These are phyloP conservation scores for Galerucella nymphaeae DNA, from an alignment of 2,888 invertebrate species.

Conservation along the genomic window DNA sequence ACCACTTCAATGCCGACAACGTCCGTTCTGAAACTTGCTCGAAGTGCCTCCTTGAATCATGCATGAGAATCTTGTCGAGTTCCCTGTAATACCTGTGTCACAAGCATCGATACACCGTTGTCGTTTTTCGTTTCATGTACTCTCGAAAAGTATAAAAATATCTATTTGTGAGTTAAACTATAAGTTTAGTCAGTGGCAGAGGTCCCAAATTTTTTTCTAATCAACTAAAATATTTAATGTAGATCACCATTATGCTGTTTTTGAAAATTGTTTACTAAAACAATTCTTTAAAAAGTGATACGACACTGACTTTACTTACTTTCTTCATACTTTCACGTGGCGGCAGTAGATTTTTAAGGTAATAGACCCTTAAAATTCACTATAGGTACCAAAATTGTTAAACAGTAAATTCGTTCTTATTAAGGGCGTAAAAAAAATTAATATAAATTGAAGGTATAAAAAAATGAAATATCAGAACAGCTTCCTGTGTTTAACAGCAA, in stretches of 20 bases:
- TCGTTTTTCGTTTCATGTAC: background rate
- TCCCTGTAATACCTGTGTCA: background rate
- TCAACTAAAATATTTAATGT: too few species aligned
- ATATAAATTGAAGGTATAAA: too few species aligned
- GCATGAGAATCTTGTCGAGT: conserved; percentile 1
- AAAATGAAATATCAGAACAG: background rate
- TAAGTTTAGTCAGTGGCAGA: too few species aligned
- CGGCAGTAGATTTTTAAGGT: conserved; percentile 16
- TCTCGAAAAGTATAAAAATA: too few species aligned
- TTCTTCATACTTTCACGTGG: conserved; percentile 9
- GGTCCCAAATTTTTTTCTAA: too few species aligned
- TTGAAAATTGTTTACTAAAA: too few species aligned
- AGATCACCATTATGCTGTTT: too few species aligned
- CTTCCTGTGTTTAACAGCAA: conserved; percentile 7
- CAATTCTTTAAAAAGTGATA: too few species aligned
- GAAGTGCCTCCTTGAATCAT: conserved; percentile 11
- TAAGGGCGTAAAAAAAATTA: background rate
- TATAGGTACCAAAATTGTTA: background rate
- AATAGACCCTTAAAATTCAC: conserved; percentile 12
- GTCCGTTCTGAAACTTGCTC: background rate
- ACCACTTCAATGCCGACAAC: conserved; percentile 12
- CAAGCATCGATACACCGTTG: background rate
- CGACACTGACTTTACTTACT: background rate
- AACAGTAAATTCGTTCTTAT: too few species aligned
- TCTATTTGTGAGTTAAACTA: too few species aligned